phyloP scores from a whole-genome alignment of 2,113 vertebrate genomes.

The Reinhardtius hippoglossoides region DNA sequence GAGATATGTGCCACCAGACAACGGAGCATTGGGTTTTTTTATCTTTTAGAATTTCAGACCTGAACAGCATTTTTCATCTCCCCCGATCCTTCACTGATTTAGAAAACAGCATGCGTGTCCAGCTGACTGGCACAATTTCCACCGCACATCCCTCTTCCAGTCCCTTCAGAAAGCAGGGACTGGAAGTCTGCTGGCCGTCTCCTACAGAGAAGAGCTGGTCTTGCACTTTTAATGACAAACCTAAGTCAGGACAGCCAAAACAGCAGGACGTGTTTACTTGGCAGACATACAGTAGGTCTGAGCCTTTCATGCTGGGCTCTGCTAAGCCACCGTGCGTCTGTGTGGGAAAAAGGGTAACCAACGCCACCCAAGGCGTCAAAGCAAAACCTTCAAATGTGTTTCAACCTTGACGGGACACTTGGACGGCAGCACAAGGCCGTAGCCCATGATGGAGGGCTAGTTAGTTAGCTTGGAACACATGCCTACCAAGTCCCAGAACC shows the following conservation, averaged over 20 bases:
- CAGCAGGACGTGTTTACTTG: constrained; percentile 77
- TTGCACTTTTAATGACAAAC: constrained; percentile 74
- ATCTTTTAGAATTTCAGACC: constrained; percentile 32
- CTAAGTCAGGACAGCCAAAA: constrained; percentile 63
- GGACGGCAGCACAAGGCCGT: constrained; percentile 30
- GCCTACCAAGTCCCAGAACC: constrained; percentile 50
- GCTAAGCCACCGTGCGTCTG: constrained; percentile 40
- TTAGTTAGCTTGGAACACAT: constrained; percentile 63
- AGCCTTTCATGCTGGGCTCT: constrained; percentile 73
- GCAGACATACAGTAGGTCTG: constrained; percentile 68
- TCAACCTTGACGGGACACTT: constrained; percentile 43
- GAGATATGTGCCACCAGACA: constrained; percentile 40
- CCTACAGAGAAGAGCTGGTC: constrained; percentile 52
- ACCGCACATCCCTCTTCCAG: constrained; percentile 1
- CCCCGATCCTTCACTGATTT: constrained; percentile 41
- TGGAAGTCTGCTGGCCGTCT: constrained; percentile 40
- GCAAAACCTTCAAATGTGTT: constrained; percentile 46
- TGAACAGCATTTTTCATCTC: constrained; percentile 45
- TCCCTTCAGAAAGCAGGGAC: constrained; percentile 33
- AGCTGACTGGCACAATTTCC: constrained; percentile 51
- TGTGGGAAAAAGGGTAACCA: constrained; percentile 47
- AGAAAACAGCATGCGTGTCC: constrained; percentile 42
- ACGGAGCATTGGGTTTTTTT: constrained; percentile 11
- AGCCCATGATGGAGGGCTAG: constrained; percentile 32
- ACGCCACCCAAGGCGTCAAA: constrained; percentile 65